phyloP scores from a whole-genome alignment of 2,888 invertebrate species.

The Trissolcus japonicus region DNA sequence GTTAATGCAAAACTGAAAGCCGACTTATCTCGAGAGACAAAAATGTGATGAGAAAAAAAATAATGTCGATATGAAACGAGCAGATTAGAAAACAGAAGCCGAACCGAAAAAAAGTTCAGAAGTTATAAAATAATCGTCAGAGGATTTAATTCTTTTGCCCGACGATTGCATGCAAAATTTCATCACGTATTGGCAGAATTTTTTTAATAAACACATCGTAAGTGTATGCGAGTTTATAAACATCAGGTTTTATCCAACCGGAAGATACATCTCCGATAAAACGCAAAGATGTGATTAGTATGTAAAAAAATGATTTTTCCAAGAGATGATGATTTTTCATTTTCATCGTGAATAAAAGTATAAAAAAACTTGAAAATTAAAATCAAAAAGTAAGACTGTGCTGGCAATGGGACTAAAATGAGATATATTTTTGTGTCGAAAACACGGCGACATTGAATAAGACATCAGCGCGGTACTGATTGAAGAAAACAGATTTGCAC shows the following conservation, averaged over 20 bases:
- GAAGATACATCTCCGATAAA: neutral
- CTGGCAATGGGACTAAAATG: slow-evolving; percentile 1
- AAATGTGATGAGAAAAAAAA: neutral
- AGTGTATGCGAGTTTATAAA: no score
- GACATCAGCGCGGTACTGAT: slow-evolving; percentile 33
- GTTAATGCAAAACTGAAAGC: neutral
- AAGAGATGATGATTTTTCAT: no score
- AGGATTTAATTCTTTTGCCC: no score
- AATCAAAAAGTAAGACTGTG: neutral
- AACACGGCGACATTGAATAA: slow-evolving; percentile 15
- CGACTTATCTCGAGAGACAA: neutral
- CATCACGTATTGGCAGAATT: no score
- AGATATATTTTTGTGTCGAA: slow-evolving; percentile 16
- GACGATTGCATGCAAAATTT: no score
- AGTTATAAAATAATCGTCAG: no score
- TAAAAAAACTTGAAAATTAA: no score
- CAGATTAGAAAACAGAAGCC: neutral
- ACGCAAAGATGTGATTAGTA: slow-evolving; percentile 2
- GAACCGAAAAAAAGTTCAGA: no score
- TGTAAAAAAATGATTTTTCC: no score
- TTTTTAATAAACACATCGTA: no score
- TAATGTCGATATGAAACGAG: neutral
- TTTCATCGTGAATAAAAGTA: no score
- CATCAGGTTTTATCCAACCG: no score
- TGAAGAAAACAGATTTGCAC: slow-evolving; percentile 41